Evolutionary conservation across 1,140 invertebrate genomes (phyloP).

Genomic region (Apolygus lucorum): DNA sequence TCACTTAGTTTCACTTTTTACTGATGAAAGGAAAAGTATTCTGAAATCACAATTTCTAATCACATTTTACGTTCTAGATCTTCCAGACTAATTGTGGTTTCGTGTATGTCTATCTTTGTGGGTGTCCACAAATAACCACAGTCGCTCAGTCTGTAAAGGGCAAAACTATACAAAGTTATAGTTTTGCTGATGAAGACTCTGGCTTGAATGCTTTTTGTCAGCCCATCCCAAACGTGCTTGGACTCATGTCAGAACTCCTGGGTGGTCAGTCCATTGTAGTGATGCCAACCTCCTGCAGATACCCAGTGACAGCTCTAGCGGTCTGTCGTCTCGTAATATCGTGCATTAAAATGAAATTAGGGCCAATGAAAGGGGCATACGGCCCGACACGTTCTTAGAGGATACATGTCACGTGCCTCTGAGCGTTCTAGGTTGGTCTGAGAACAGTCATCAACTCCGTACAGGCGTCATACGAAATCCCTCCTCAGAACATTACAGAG

Average conservation of each 20-base stretch:
- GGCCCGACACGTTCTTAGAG: constrained; percentile 21
- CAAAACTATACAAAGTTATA: too few species aligned
- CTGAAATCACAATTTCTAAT: too few species aligned
- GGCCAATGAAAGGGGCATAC: neutral
- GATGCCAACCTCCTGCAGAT: constrained; percentile 18
- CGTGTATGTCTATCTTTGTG: too few species aligned
- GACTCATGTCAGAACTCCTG: constrained; percentile 14
- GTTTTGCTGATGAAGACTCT: neutral
- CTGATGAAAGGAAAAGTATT: too few species aligned
- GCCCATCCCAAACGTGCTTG: constrained; percentile 15
- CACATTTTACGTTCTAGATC: too few species aligned
- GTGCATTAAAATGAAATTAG: constrained; percentile 18
- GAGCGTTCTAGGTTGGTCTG: neutral
- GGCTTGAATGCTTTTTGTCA: constrained; percentile 7
- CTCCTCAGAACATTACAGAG: constrained; percentile 10
- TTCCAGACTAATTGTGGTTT: too few species aligned
- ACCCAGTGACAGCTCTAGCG: neutral
- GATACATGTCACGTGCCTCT: constrained; percentile 1
- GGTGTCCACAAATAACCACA: too few species aligned
- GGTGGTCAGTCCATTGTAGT: constrained; percentile 3
- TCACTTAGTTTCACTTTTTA: too few species aligned
- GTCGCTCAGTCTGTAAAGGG: too few species aligned
- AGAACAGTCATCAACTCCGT: constrained; percentile 17
- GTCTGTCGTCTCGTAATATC: constrained; percentile 17
- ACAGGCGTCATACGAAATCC: neutral